Conservation (phyloP, 2,113 vertebrate species). For the Neolamprologus brichardi region DNA sequence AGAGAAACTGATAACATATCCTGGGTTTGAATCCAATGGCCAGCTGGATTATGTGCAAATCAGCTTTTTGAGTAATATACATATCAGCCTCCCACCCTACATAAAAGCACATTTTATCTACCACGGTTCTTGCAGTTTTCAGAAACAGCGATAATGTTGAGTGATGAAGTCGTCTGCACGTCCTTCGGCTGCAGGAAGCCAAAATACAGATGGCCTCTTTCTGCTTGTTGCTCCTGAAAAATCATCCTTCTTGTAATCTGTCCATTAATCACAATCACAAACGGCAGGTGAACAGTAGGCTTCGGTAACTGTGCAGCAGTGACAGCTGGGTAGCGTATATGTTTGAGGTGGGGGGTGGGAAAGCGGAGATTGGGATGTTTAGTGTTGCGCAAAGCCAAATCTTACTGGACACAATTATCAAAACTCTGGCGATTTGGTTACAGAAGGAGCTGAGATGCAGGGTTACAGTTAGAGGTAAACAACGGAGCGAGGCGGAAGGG, state of each 20-base stretch:
- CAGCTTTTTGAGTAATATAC: neutral
- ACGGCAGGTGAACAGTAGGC: slow-evolving; percentile 48
- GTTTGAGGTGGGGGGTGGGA: neutral
- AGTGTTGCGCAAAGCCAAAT: slow-evolving; percentile 18
- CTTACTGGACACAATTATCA: neutral
- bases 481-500: neutral
- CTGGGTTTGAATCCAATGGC: neutral
- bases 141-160: neutral
- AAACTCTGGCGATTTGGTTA: neutral
- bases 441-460: neutral
- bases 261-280: slow-evolving; percentile 55
- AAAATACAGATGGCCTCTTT: slow-evolving; percentile 52
- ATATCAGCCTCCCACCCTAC: neutral
- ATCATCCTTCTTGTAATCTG: slow-evolving; percentile 31
- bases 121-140: neutral
- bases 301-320: neutral
- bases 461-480: neutral
- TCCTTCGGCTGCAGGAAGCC: neutral
- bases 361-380: neutral
- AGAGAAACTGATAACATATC: neutral
- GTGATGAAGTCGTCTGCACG: slow-evolving; percentile 23
- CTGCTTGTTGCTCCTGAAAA: slow-evolving; percentile 49
- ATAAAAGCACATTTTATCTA: neutral
- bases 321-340: slow-evolving; percentile 39
- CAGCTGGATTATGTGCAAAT: neutral